These are phyloP conservation scores for Alloscopus bannaensis DNA, from an alignment of 2,888 invertebrate species.

Conservation along the genomic window DNA sequence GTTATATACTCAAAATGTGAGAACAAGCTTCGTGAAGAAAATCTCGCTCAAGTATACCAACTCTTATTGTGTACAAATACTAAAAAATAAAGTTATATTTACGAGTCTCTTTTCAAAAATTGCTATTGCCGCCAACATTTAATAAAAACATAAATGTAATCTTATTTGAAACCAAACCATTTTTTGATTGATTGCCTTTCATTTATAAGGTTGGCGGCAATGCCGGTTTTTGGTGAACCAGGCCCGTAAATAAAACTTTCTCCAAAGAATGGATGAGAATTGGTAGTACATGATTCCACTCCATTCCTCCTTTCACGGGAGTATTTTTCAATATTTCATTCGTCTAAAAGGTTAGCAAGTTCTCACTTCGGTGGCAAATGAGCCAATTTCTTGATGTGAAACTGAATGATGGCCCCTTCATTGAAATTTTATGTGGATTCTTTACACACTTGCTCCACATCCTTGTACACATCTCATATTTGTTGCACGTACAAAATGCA, in stretches of 20 bases:
- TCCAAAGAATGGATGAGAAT: slow-evolving; percentile 1
- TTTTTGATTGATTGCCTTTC: too few species aligned
- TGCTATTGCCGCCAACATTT: too few species aligned
- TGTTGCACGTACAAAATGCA: too few species aligned
- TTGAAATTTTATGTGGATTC: slow-evolving; percentile 68
- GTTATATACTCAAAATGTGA: too few species aligned
- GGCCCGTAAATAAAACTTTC: background rate
- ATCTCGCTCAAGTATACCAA: background rate
- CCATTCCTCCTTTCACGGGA: slow-evolving; percentile 40
- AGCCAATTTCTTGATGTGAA: slow-evolving; percentile 73
- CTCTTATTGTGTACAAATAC: too few species aligned
- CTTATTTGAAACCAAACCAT: too few species aligned
- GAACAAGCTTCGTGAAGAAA: background rate
- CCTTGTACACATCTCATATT: too few species aligned
- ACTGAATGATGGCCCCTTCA: slow-evolving; percentile 71
- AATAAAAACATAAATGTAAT: too few species aligned
- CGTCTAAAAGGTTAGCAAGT: slow-evolving; percentile 73
- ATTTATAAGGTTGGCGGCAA: too few species aligned
- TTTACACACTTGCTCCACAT: slow-evolving; percentile 11
- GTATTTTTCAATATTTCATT: slow-evolving; percentile 73
- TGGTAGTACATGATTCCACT: slow-evolving; percentile 10
- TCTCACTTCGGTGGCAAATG: slow-evolving; percentile 72
- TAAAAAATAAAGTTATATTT: too few species aligned
- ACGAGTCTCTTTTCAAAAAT: too few species aligned
- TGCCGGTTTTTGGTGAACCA: background rate